phyloP scores from a whole-genome alignment of 2,113 vertebrate species.

The Alaudala cheleensis region DNA sequence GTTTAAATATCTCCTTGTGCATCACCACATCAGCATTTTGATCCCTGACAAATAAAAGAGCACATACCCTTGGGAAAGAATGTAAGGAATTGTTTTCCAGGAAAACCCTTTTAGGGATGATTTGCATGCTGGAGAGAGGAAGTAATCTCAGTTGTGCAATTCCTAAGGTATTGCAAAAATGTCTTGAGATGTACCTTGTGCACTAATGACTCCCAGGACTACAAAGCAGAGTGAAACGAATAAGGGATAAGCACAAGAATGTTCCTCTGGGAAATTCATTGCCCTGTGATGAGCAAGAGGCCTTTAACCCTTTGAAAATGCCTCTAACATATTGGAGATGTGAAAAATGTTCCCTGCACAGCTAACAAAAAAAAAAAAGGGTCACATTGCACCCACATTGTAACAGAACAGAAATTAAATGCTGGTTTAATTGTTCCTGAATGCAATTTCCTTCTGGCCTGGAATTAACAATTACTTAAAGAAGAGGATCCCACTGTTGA shows the following conservation, averaged over 20 bases:
- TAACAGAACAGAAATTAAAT: background rate
- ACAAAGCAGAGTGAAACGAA: background rate
- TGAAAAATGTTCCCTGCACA: background rate
- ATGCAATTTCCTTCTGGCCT: background rate
- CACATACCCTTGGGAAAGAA: background rate
- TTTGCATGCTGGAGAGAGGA: constrained; percentile 4
- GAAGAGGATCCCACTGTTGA: background rate
- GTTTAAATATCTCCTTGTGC: background rate
- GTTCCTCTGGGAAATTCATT: constrained; percentile 22
- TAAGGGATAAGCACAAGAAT: background rate
- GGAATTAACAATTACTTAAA: background rate
- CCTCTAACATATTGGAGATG: background rate
- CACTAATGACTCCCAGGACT: background rate
- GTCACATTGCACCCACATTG: background rate
- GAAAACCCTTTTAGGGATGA: background rate
- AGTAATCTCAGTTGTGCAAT: constrained; percentile 12
- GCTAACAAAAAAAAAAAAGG: background rate
- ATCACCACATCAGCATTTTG: background rate
- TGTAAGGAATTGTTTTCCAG: constrained; percentile 38
- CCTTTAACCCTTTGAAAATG: background rate
- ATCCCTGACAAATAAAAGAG: background rate
- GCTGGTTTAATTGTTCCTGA: background rate
- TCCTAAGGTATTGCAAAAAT: constrained; percentile 43
- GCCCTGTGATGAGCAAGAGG: background rate
- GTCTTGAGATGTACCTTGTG: background rate